Base-by-base conservation (phyloP, 2,113 vertebrate genomes). In the Scomber colias region DNA sequence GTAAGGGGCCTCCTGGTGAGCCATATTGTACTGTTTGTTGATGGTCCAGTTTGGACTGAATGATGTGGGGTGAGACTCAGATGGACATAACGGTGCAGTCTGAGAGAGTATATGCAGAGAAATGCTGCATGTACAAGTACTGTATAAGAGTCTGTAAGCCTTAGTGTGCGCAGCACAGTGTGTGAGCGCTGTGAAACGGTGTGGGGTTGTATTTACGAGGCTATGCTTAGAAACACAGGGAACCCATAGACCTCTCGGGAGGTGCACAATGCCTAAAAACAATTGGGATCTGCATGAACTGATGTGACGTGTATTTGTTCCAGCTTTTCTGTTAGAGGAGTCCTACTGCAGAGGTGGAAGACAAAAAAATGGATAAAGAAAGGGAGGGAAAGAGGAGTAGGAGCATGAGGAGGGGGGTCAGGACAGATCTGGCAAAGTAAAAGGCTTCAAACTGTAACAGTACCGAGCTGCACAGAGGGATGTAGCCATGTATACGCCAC, bases 11-110 rank as follows among this genome's bases (percentile, higher is more conserved):
- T 89, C 93, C 90, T 86, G 89, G 69, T 79, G 92, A 86, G 85
- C 55, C 69, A 91, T 92, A 94, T 94, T 95, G 93, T 95, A 75
- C 81, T 80, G 71, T 84, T 87, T 91, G 91, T 90, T 93, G 87
- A 92, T 77, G 75, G 83, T 89, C 70, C 76, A 56, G 79, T 81
- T 87, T 45, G 80, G 57, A 83, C 74, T 80, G 67, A 81, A 77
- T 80, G 86, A 81, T 70, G 76, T 77, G 82, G 80, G 83, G 77
- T 80, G 74, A 72, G 71, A 88, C 67, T 82, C 69, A 73, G 79
- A 86, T 35, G 54, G 31, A 61, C 44, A 71, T 77, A 68, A 62
- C 49, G 13, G 40, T 17, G 11, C 14, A 15, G 35, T 62, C 59
- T 50, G 59, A 63, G 69, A 56, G 62, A 71, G 24, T 7, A 15